These are phyloP conservation scores for Drosophila rhopaloa DNA, from an alignment of 1,140 invertebrate species.

Conservation along the genomic window DNA sequence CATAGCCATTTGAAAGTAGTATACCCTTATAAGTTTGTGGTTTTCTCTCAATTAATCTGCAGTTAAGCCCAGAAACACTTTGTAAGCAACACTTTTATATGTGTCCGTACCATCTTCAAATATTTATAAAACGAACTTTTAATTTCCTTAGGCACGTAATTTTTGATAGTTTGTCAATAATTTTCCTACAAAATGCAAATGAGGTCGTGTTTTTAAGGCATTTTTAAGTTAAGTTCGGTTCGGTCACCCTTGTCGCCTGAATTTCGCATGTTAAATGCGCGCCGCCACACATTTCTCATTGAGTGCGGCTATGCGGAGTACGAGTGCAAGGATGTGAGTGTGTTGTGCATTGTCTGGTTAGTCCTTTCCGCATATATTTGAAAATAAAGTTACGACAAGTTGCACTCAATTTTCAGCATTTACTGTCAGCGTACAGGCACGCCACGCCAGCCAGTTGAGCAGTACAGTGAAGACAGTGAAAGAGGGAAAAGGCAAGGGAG, in stretches of 20 bases:
- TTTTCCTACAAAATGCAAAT: too few relatives aligned
- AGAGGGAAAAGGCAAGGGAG: not conserved
- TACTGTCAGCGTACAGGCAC: constrained; percentile 74
- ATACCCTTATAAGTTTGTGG: too few relatives aligned
- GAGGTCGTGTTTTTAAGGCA: too few relatives aligned
- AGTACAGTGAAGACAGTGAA: constrained; percentile 4
- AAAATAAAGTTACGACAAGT: constrained; percentile 82
- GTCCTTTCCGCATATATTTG: constrained; percentile 82
- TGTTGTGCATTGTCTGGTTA: constrained; percentile 78
- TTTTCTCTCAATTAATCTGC: too few relatives aligned
- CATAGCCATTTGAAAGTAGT: too few relatives aligned
- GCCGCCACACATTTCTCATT: constrained; percentile 57
- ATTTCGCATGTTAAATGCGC: constrained; percentile 57
- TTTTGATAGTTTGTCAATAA: too few relatives aligned
- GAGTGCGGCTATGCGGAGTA: constrained; percentile 15
- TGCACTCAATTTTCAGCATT: constrained; percentile 83
- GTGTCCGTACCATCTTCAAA: too few relatives aligned
- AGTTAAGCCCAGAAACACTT: too few relatives aligned
- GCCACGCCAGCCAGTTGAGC: constrained; percentile 54
- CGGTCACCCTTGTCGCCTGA: constrained; percentile 43
- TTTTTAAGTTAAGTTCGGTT: not conserved
- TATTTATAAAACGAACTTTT: too few relatives aligned
- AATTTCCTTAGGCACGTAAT: too few relatives aligned
- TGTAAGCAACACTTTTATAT: too few relatives aligned
- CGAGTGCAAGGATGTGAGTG: constrained; percentile 28